Evolutionary conservation across 2,113 vertebrate species (phyloP).

Genomic region (Monopterus albus): DNA sequence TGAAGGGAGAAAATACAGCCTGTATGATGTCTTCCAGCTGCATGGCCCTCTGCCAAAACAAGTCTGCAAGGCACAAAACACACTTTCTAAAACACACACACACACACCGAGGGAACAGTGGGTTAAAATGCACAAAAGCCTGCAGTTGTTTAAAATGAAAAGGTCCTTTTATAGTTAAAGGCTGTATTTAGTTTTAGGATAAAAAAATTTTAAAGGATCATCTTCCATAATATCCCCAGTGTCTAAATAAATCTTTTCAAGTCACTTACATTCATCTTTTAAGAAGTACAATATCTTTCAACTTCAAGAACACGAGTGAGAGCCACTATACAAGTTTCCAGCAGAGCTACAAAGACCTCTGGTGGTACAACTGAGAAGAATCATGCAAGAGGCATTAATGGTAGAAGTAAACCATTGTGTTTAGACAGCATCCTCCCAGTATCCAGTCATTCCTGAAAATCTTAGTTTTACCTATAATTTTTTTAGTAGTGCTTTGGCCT

Average conservation of each 20-base stretch:
- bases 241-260: not conserved
- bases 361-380: conserved; percentile 24
- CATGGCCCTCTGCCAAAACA: conserved; percentile 22
- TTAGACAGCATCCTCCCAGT: not conserved
- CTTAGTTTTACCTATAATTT: no score
- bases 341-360: conserved; percentile 44
- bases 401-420: no score
- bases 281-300: not conserved
- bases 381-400: not conserved
- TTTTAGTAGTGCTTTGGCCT: no score
- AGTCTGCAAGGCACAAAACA: conserved; percentile 4
- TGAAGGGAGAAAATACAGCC: not conserved
- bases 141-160: not conserved
- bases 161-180: not conserved
- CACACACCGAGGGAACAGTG: not conserved
- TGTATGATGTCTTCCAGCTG: conserved; percentile 30
- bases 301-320: not conserved
- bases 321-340: not conserved
- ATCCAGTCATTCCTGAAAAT: no score
- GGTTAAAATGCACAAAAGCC: not conserved
- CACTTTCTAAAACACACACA: not conserved
- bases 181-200: not conserved
- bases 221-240: not conserved
- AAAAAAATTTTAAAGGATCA: not conserved
- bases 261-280: not conserved